phyloP scores from a whole-genome alignment of 2,888 invertebrate genomes.

The Pterostichus niger region DNA sequence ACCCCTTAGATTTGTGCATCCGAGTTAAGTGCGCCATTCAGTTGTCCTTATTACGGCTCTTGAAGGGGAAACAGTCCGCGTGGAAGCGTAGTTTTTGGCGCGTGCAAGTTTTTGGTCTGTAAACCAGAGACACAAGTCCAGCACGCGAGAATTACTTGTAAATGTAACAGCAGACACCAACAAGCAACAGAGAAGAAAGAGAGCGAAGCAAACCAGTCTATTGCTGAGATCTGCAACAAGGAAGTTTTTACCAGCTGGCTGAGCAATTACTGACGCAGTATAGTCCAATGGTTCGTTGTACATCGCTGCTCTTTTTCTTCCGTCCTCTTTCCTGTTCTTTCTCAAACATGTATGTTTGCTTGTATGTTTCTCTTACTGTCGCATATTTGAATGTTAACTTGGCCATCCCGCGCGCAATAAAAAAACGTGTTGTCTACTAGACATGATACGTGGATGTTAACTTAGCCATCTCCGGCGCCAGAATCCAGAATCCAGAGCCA shows the following conservation, averaged over 20 bases:
- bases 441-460: no score
- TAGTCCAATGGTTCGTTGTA: constrained; percentile 48
- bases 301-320: constrained; percentile 49
- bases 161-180: constrained; percentile 30
- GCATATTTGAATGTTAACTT: no score
- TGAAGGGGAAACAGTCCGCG: background rate
- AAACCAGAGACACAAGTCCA: constrained; percentile 37
- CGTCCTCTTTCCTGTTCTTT: constrained; percentile 47
- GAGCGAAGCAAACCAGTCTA: background rate
- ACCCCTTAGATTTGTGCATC: no score
- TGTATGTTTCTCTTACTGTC: no score
- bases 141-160: constrained; percentile 47
- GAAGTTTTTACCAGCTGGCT: constrained; percentile 49
- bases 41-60: background rate
- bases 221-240: constrained; percentile 34
- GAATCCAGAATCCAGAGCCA: no score
- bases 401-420: no score
- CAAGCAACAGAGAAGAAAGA: background rate
- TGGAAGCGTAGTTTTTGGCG: constrained; percentile 26
- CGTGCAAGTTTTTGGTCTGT: constrained; percentile 29
- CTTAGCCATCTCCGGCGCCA: no score
- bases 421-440: no score
- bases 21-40: no score
- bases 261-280: constrained; percentile 56
- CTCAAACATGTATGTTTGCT: no score